Evolutionary conservation across 2,797 vertebrate genomes (phyloP).

Genomic region (Rhinophrynus dorsalis): DNA sequence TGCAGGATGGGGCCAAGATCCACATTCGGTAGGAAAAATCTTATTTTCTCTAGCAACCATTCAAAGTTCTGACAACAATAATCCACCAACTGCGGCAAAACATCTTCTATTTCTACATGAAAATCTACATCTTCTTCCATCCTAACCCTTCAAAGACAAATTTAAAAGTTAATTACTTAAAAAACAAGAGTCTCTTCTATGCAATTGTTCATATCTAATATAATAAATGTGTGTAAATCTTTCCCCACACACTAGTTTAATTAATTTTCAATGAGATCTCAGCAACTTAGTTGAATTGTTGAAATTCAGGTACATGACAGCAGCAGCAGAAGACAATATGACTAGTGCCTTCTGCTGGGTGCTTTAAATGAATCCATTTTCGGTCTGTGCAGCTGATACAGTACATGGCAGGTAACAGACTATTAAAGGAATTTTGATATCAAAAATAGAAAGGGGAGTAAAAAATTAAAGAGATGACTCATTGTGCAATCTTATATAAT

Average conservation of each 20-base stretch:
- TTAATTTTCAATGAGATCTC: neutral
- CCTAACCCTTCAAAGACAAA: slow-evolving; percentile 3
- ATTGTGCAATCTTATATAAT: too few species aligned
- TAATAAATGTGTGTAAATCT: too few species aligned
- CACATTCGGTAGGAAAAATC: slow-evolving; percentile 53
- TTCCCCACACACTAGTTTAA: neutral
- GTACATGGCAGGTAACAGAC: too few species aligned
- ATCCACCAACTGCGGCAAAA: slow-evolving; percentile 63
- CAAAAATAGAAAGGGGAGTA: too few species aligned
- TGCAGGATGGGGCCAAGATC: neutral
- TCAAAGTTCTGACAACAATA: slow-evolving; percentile 58
- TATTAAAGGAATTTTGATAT: too few species aligned
- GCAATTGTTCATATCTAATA: neutral
- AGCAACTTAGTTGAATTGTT: too few species aligned
- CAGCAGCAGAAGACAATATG: too few species aligned
- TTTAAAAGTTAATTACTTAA: neutral
- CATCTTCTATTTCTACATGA: slow-evolving; percentile 52
- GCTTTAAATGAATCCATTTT: too few species aligned
- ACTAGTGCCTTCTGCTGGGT: too few species aligned
- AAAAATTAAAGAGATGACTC: too few species aligned
- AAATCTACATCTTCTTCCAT: slow-evolving; percentile 50
- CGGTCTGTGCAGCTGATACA: too few species aligned
- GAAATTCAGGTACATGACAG: too few species aligned
- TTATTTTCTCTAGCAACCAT: slow-evolving; percentile 57
- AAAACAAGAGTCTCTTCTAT: neutral